Conservation (phyloP, 2,113 vertebrate genomes). For the Ophthalmolycus amberensis region DNA sequence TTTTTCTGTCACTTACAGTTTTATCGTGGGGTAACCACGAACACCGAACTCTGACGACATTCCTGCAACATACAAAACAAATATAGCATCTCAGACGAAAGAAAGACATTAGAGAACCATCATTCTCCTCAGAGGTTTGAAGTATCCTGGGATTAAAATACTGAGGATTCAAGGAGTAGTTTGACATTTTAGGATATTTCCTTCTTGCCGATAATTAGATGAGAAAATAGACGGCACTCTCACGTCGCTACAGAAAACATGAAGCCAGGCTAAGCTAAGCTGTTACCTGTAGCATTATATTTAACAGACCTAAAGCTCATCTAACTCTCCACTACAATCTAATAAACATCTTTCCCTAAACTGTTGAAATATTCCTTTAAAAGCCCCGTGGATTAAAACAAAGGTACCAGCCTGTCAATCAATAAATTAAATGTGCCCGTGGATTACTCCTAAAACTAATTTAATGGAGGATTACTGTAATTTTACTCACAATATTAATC, state of each 20-base stretch:
- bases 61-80: slow-evolving; percentile 80
- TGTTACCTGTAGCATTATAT: too few relatives aligned
- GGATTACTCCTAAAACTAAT: background rate
- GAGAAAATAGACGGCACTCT: background rate
- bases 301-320: background rate
- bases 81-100: background rate
- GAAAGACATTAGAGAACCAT: background rate
- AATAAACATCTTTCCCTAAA: background rate
- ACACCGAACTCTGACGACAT: slow-evolving; percentile 97
- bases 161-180: background rate
- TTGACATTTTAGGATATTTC: background rate
- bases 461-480: background rate
- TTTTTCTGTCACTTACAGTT: slow-evolving; percentile 88
- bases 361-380: background rate
- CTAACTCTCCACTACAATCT: background rate
- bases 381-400: background rate
- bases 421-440: background rate
- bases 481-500: background rate
- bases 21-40: slow-evolving; percentile 98
- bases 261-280: background rate
- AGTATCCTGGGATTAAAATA: background rate
- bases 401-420: background rate
- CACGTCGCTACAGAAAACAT: background rate
- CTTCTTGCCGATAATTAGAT: background rate
- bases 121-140: background rate